Base-by-base conservation (phyloP, 2,113 vertebrate species). In the Panurus biarmicus region DNA sequence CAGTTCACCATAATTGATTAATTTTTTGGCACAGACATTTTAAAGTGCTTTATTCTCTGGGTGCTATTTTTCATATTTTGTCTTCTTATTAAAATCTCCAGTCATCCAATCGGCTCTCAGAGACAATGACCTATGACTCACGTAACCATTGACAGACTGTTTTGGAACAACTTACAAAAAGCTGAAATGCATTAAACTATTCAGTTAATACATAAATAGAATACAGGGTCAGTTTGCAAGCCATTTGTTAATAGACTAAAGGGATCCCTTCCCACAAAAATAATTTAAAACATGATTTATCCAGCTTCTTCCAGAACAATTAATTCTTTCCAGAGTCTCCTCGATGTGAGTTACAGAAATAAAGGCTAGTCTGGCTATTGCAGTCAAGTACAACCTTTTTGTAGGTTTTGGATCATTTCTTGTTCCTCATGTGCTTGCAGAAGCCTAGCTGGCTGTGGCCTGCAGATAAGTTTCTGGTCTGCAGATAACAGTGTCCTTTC, bases 181-280 rank as follows among this genome's bases (percentile, higher is more conserved):
- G 94, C 88, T 96, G 86, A 94, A 93, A 84, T 92, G 56, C 73
- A 95, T 94, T 96, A 94, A 96, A 92, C 57, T 84, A 65, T 89
- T 93, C 90, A 87, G 86, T 89, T 93, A 89, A 94, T 95, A 81
- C 90, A 95, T 94, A 94, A 96, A 96, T 92, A 95, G 95, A 96
- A 93, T 84, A 78, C 92, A 78, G 90, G 83, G 92, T 93, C 94
- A 93, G 76, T 89, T 94, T 95, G 92, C 90, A 93, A 93, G 53
- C 80, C 83, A 75, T 95, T 96, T 94, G 92, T 95, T 96, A 95
- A 92, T 90, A 90, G 69, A 84, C 79, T 92, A 89, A 94, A 96
- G 69, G 71, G 56, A 83, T 96, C 38, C 75, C 47, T 95, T 93
- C 83, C 96, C 94, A 96, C 92, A 95, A 84, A 95, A 95, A 92